Evolutionary conservation across 2,113 vertebrate genomes (phyloP), one percentile per base, ranked within the genome.

Genomic region (Tupaia chinensis): DNA sequence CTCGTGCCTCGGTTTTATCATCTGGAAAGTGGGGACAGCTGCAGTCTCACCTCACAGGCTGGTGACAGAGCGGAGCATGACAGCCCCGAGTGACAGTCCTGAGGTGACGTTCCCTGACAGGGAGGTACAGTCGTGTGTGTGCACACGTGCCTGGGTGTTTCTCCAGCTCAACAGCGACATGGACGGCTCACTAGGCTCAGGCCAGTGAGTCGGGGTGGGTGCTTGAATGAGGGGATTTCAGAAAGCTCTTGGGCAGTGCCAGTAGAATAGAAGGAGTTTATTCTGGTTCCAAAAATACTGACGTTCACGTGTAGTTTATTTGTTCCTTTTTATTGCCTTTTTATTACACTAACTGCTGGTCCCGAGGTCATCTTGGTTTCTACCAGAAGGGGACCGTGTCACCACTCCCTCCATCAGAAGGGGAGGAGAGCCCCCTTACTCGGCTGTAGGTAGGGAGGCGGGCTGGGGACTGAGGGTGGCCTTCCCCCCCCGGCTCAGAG

Each of bases 401-500:
- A 32, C 32, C 3, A 8, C 56, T 23, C 44, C 20, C 53, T 79
- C 32, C 8, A 25, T 68, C 12, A 16, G 22, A 25, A 66, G 7
- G 22, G 69, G 32, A 80, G 54, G 53, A 10, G 13, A 25, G 15
- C 80, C 27, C 22, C 23, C 13, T 23, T 4, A 54, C 7, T 12
- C 20, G 61, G 69, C 76, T 0, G 0, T 68, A 3, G 29, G 19
- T 32, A 22, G 29, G 10, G 17, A 32, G 66, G 27, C 0, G 0
- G 27, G 23, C 76, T 15, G 19, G 60, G 34, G 6, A 25, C 17
- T 15, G 7, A 5, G 6, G 23, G 7, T 15, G 23, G 29, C 8
- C 56, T 27, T 27, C 65, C 16, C 56, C 16, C 56, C 13, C 32
- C 54, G 27, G 8, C 20, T 0, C 1, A 66, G 13, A n/a, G 23